Percentiles rank a stretch among this genome's conserved stretches.
Evolutionary conservation across 2,888 invertebrate species (phyloP).

Genomic region (Cryptocephalus moraei): DNA sequence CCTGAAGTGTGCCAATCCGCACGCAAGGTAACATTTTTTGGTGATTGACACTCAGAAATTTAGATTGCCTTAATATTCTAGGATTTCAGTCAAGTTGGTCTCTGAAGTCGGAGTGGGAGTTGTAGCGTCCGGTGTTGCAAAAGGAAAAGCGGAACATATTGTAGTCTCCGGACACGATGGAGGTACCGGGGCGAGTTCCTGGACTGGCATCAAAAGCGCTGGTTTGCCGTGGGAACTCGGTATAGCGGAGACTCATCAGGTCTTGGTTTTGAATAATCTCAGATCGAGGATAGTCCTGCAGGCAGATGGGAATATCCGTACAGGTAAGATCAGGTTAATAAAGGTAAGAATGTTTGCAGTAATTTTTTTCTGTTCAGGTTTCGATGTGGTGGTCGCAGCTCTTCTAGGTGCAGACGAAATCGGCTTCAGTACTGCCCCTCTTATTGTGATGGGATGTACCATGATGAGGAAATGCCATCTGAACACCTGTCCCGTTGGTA

Average conservation of each 20-base stretch:
- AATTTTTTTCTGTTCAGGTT: conserved; percentile 43
- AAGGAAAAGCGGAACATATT: conserved; percentile 87
- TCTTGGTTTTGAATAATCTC: conserved; percentile 85
- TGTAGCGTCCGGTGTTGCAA: conserved; percentile 87
- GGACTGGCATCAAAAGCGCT: conserved; percentile 98
- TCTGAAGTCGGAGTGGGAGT: conserved; percentile 91
- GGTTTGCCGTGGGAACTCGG: conserved; percentile 99
- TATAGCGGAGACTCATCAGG: conserved; percentile 96
- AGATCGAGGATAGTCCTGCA: conserved; percentile 89
- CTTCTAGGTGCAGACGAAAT: conserved; percentile 96
- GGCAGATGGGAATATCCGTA: conserved; percentile 91
- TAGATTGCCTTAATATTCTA: not conserved
- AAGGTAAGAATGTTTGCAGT: not conserved
- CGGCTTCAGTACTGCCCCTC: conserved; percentile 95
- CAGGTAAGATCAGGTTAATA: conserved; percentile 42
- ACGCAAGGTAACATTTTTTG: conserved; percentile 48
- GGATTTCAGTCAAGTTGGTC: conserved; percentile 92
- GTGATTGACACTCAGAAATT: too few relatives aligned
- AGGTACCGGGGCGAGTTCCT: conserved; percentile 96
- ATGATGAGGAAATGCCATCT: conserved; percentile 99
- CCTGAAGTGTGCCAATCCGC: conserved; percentile 93
- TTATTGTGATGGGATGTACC: conserved; percentile 96
- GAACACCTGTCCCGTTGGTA: conserved; percentile 98
- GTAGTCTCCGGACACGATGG: conserved; percentile 99
- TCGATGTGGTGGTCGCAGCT: conserved; percentile 93